A percentile compares a stretch with the other conserved stretches of the same genome.
phyloP scores from a whole-genome alignment of 2,797 vertebrate species.

The Phalanger gymnotis region DNA sequence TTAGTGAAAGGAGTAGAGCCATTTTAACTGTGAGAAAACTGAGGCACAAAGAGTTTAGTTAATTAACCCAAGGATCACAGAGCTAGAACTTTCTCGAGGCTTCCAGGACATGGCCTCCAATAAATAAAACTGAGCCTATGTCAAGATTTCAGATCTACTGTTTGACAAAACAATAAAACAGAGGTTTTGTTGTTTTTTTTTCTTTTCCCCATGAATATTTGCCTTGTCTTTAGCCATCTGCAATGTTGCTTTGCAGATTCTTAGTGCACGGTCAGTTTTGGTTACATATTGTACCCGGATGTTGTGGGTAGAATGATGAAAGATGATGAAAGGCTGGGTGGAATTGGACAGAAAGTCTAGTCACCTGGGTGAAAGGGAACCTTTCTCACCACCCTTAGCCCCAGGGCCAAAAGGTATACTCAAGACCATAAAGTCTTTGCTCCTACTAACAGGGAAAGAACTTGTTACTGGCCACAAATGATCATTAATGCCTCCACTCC shows the following conservation, averaged over 20 bases:
- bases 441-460: constrained; percentile 68
- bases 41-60: background rate
- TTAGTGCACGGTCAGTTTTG: constrained; percentile 46
- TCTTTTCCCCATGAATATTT: constrained; percentile 69
- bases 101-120: background rate
- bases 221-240: constrained; percentile 53
- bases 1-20: background rate
- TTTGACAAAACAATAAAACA: constrained; percentile 62
- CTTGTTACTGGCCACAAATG: constrained; percentile 58
- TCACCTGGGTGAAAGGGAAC: constrained; percentile 29
- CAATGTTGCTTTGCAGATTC: constrained; percentile 52
- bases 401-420: constrained; percentile 38
- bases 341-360: constrained; percentile 62
- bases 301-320: too few relatives aligned
- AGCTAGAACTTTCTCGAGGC: background rate
- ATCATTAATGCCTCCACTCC: constrained; percentile 69
- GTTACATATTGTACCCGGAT: constrained; percentile 58
- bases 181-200: background rate
- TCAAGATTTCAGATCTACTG: constrained; percentile 49
- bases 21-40: background rate
- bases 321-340: constrained; percentile 31
- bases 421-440: constrained; percentile 63
- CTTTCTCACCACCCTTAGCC: constrained; percentile 57
- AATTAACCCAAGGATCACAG: background rate
- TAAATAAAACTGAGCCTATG: constrained; percentile 64